These are phyloP conservation scores for Eciton burchellii DNA, from an alignment of 1,140 invertebrate genomes.

Conservation along the genomic window DNA sequence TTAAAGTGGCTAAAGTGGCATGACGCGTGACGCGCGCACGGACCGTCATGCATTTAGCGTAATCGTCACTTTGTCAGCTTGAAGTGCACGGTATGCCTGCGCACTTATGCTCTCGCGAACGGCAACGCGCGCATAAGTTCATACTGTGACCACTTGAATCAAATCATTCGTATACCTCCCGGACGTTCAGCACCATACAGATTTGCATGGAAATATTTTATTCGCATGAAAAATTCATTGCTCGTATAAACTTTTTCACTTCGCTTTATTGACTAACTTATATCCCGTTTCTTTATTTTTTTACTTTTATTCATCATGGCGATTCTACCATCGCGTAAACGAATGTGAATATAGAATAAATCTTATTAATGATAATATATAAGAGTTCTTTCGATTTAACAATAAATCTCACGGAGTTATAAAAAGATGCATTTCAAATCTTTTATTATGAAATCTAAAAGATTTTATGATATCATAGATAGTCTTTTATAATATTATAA, in stretches of 20 bases:
- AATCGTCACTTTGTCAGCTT: slow-evolving; percentile 84
- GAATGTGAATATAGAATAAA: slow-evolving; percentile 14
- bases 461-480: too few species aligned
- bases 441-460: too few species aligned
- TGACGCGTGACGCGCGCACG: slow-evolving; percentile 85
- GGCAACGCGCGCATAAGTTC: slow-evolving; percentile 67
- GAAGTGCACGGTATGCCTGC: slow-evolving; percentile 81
- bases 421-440: too few species aligned
- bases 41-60: slow-evolving; percentile 81
- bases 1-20: slow-evolving; percentile 84
- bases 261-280: slow-evolving; percentile 19
- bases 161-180: slow-evolving; percentile 62
- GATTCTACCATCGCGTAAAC: slow-evolving; percentile 10
- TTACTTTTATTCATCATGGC: slow-evolving; percentile 30
- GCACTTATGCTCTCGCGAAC: slow-evolving; percentile 77
- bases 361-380: neutral
- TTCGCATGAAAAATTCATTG: slow-evolving; percentile 53
- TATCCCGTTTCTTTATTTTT: neutral
- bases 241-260: slow-evolving; percentile 35
- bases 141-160: slow-evolving; percentile 65
- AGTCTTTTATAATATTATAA: too few species aligned
- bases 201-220: slow-evolving; percentile 57
- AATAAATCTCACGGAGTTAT: too few species aligned
- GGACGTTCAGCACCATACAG: slow-evolving; percentile 37
- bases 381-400: too few species aligned